Evolutionary conservation across 2,113 vertebrate species (phyloP).

Genomic region (Tursiops truncatus): DNA sequence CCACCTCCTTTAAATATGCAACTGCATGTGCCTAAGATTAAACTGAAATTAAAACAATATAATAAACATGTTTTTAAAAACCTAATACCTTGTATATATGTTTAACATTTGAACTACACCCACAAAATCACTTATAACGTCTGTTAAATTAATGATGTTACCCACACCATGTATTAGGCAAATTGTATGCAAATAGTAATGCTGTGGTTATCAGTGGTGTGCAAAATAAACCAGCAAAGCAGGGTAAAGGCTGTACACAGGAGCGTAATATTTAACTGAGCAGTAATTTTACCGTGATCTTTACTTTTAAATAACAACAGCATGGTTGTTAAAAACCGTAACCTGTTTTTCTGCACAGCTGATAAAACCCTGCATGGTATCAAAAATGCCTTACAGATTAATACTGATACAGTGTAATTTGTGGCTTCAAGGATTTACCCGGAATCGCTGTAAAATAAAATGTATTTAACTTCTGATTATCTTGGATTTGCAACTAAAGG

Average conservation of each 20-base stretch:
- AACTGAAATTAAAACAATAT: conserved; percentile 69
- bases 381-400: conserved; percentile 76
- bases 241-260: conserved; percentile 74
- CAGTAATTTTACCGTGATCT: conserved; percentile 82
- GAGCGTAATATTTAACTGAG: conserved; percentile 79
- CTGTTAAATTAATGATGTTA: conserved; percentile 83
- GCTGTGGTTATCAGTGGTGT: conserved; percentile 79
- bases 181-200: conserved; percentile 84
- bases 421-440: conserved; percentile 74
- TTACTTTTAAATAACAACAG: conserved; percentile 82
- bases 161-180: conserved; percentile 83
- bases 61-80: conserved; percentile 74
- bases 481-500: conserved; percentile 72
- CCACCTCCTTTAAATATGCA: conserved; percentile 66
- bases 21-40: conserved; percentile 61
- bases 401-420: conserved; percentile 78
- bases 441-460: conserved; percentile 79
- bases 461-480: conserved; percentile 80
- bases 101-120: conserved; percentile 77
- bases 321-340: conserved; percentile 68
- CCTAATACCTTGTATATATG: conserved; percentile 66
- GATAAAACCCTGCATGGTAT: conserved; percentile 75
- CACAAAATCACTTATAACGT: conserved; percentile 79
- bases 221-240: conserved; percentile 83
- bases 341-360: conserved; percentile 73